A percentile compares a stretch with the other conserved stretches of the same genome.
Conservation (phyloP, 2,797 vertebrate genomes). For the Acanthiza pusilla region DNA sequence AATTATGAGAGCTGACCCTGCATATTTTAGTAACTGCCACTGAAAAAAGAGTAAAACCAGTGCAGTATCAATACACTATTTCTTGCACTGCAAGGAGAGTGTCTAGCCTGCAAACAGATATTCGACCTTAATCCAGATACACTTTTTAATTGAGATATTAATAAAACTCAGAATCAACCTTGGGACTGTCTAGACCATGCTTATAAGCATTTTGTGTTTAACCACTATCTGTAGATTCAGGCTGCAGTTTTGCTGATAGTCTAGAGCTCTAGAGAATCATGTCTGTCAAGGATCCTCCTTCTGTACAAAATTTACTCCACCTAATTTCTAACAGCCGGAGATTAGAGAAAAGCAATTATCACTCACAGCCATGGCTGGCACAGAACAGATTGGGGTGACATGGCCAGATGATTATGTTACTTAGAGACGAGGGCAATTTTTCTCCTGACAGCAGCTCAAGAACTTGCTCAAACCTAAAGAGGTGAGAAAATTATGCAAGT, state of each 20-base stretch:
- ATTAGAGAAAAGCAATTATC: constrained; percentile 4
- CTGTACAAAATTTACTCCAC: neutral
- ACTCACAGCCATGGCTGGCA: neutral
- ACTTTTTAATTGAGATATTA: neutral
- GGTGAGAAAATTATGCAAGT: neutral
- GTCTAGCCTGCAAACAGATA: neutral
- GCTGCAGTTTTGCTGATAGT: neutral
- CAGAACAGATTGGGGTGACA: constrained; percentile 6
- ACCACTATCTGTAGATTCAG: neutral
- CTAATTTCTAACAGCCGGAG: neutral
- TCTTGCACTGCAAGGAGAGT: neutral
- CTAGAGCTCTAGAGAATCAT: neutral
- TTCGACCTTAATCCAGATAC: neutral
- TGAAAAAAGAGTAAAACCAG: neutral
- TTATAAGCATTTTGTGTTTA: neutral
- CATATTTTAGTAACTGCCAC: neutral
- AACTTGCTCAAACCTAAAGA: neutral
- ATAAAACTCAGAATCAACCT: neutral
- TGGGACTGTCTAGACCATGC: neutral
- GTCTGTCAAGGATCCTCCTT: neutral
- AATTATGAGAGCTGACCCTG: neutral
- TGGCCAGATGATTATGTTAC: neutral
- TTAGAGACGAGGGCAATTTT: neutral
- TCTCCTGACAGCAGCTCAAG: neutral
- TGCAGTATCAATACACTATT: neutral